Evolutionary conservation across 2,113 vertebrate species (phyloP), one percentile per base, ranked within the genome.

Genomic region (Austrofundulus limnaeus): DNA sequence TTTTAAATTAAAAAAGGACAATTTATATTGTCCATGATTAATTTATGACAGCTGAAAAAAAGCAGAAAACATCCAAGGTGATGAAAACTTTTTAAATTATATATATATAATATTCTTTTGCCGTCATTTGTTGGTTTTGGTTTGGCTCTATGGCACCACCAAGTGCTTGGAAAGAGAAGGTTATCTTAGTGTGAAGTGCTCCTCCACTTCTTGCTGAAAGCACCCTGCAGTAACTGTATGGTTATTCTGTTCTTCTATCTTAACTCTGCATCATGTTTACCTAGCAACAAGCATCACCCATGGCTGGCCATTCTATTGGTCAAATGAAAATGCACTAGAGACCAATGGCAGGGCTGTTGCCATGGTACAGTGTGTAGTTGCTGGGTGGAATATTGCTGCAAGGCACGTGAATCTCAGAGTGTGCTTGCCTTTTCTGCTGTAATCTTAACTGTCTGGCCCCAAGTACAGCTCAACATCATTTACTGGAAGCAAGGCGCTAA

Each of bases 221-320:
- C 85, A 77, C 84, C 80, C 88, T 89, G 87, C 89, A 89, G 86
- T 89, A 85, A 87, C 86, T 81, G 85, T 85, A 88, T 89, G 85
- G 84, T 88, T 88, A 92, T 93, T 94, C 92, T 91, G 91, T 92
- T 93, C 81, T 92, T 93, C 86, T 93, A 93, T 94, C 93, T 93
- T 94, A 90, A 92, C 93, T 91, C 92, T 93, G 94, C 92, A 92
- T 94, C 93, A 93, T 93, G 92, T 94, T 94, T 94, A 94, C 94
- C 94, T 94, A 94, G 94, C 90, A 93, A 94, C 90, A 94, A 93
- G 93, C 93, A 94, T 95, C 94, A 94, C 89, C 92, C 90, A 84
- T 88, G 89, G 75, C 82, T 83, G 89, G 88, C 90, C 87, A 88
- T 93, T 91, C 90, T 89, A 95, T 95, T 95, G 93, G 94, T 90